Base-by-base conservation (phyloP, 2,888 invertebrate species). In the Drosophila basisetae region DNA sequence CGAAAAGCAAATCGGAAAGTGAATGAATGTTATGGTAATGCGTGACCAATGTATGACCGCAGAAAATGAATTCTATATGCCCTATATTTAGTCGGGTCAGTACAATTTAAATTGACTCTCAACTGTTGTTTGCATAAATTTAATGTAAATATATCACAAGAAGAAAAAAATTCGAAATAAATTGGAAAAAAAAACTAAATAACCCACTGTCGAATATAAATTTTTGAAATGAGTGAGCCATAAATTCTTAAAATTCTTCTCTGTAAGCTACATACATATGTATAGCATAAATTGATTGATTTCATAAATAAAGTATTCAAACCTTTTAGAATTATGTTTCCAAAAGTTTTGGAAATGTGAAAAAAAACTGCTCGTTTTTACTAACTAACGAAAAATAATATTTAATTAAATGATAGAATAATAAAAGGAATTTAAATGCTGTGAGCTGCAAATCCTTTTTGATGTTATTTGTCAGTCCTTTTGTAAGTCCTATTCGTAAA, bases 31-130 rank as follows among this genome's bases (percentile, higher is more conserved):
- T 60, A 39, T 25, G 9, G 9, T 37, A 13, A 9, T 31, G 41
- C 4, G 11, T 47, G 47, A 13, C 13, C 47, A 7, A 49, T 49
- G 10, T 25, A 16, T 28, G 25, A 16, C 41, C n/a, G 31, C 10
- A 33, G 6, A n/a, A 56, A 50, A 33, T 70, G 43, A 62, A 30
- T 31, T 25, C 22, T n/a, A 31, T 31, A 41, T 69, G 49, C 50
- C 18, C 69, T 50, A 18, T 31, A 43, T 47, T 33, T 18, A 16
- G 9, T 7, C 16, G n/a, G 16, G 9, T 0, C 50, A 18, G 13
- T n/a, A 13, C 25, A 13, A 37, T 55, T 9, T n/a, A 4, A 28
- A 56, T 30, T 41, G n/a, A 30, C n/a, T 39, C 37, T 11, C 28
- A n/a, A 9, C 13, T 28, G n/a, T 28, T 28, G 28, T 39, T 56